Evolutionary conservation across 2,888 invertebrate species (phyloP).

Genomic region (Adelphocoris suturalis): DNA sequence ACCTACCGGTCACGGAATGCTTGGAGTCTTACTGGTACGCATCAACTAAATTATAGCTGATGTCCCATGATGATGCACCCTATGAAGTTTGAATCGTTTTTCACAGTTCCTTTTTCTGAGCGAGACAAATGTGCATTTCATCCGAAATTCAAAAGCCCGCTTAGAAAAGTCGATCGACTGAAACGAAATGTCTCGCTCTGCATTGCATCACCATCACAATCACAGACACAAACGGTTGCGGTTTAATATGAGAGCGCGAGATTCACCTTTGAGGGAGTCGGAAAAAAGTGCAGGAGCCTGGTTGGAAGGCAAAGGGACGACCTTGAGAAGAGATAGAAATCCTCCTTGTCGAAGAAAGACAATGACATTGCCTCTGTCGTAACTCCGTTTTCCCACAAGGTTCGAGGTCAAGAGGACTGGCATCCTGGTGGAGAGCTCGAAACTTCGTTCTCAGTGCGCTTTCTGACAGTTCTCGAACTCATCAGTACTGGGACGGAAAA

Average conservation of each 20-base stretch:
- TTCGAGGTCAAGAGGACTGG: conserved; percentile 39
- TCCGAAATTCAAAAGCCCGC: neutral
- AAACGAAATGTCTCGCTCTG: neutral
- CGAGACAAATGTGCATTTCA: neutral
- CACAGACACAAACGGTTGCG: neutral
- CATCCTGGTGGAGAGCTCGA: neutral
- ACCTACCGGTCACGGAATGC: no score
- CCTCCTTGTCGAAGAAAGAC: conserved; percentile 40
- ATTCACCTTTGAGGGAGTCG: neutral
- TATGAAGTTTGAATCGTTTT: neutral
- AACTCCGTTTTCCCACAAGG: conserved; percentile 52
- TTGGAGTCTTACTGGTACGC: no score
- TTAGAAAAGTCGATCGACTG: neutral
- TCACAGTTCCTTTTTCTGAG: neutral
- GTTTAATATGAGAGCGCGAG: neutral
- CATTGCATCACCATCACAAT: neutral
- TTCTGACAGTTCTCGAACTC: no score
- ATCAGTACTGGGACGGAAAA: no score
- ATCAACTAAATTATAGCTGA: no score
- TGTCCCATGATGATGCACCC: no score
- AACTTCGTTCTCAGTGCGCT: no score
- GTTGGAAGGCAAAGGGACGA: conserved; percentile 35
- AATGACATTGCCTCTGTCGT: conserved; percentile 48
- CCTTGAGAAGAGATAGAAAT: conserved; percentile 51
- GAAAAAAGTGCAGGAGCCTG: neutral